These are phyloP conservation scores for Melanaphis sacchari DNA, from an alignment of 1,140 invertebrate genomes.

Conservation along the genomic window DNA sequence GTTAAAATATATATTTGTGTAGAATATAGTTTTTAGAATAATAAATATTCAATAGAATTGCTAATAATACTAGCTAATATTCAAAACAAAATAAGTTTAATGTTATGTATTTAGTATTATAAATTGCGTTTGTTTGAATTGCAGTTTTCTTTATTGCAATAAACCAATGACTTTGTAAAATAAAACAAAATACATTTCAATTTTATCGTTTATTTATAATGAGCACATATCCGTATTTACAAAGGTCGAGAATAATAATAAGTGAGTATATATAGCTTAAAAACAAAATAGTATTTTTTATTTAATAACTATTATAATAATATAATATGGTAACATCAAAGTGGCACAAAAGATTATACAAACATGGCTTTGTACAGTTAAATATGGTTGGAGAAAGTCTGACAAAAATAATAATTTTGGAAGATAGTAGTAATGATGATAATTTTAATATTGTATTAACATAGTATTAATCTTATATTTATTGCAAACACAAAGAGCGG, in stretches of 20 bases:
- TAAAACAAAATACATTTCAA: neutral
- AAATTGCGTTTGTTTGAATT: neutral
- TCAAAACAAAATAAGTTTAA: neutral
- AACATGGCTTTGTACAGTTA: conserved; percentile 41
- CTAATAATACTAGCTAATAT: neutral
- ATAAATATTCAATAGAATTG: neutral
- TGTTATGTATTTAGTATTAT: neutral
- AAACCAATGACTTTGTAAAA: neutral
- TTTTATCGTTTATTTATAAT: conserved; percentile 43
- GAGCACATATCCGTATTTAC: conserved; percentile 47
- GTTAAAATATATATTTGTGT: neutral
- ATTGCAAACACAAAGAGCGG: conserved; percentile 13
- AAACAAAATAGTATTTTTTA: conserved; percentile 2
- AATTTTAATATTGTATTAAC: conserved; percentile 20
- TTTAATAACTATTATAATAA: conserved; percentile 12
- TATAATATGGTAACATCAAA: conserved; percentile 47
- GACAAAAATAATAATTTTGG: conserved; percentile 7
- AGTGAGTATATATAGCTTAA: conserved; percentile 26
- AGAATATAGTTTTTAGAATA: neutral
- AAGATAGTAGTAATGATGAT: conserved; percentile 16
- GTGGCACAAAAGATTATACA: conserved; percentile 39
- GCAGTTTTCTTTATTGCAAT: neutral
- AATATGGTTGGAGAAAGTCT: conserved; percentile 14
- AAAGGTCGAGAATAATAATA: conserved; percentile 45
- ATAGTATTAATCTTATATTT: neutral